These are phyloP conservation scores for Xenopus tropicalis DNA, from an alignment of 2,113 vertebrate species.

Conservation along the genomic window UCB_Xtro_10.0 CM004444.2:22065001-22065500, in stretches of 20 bases:
- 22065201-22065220: constrained; percentile 96
- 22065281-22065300: constrained; percentile 93
- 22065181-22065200: constrained; percentile 92
- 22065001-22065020: no score
- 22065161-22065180: constrained; percentile 97
- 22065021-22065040: no score
- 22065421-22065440: rapidly evolving
- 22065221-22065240: constrained; percentile 92
- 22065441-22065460: neutral
- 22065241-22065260: constrained; percentile 96
- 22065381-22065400: neutral
- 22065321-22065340: constrained; percentile 12
- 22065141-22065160: constrained; percentile 96
- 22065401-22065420: neutral
- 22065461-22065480: neutral
- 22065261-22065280: constrained; percentile 95
- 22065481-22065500: no score
- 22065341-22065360: neutral
- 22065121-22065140: constrained; percentile 95
- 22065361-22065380: neutral
- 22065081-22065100: no score
- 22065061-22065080: no score
- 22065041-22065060: no score
- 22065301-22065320: constrained; percentile 89
- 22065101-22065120: neutral